Conservation (phyloP, 2,797 vertebrate genomes). For the Pristis pectinata region DNA sequence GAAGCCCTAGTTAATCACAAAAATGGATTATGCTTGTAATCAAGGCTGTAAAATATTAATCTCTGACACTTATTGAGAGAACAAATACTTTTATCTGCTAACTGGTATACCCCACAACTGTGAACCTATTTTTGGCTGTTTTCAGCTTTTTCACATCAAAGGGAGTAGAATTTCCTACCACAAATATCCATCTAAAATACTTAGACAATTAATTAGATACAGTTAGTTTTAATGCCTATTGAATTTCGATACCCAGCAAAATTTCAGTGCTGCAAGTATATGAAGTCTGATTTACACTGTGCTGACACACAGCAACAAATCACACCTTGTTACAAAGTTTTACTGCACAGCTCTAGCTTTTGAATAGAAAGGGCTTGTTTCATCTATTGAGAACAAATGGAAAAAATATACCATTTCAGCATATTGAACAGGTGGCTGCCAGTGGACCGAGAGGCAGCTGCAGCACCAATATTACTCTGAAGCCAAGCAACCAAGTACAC, state of each 20-base stretch:
- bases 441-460: not conserved
- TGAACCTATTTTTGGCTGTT: constrained; percentile 52
- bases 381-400: not conserved
- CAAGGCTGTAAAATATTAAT: constrained; percentile 69
- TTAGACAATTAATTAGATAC: constrained; percentile 78
- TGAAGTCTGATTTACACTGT: constrained; percentile 44
- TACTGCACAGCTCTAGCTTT: not conserved
- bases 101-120: constrained; percentile 53
- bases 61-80: constrained; percentile 62
- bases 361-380: not conserved
- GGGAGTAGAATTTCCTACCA: constrained; percentile 59
- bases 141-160: constrained; percentile 73
- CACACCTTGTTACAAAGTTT: constrained; percentile 41
- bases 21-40: constrained; percentile 73
- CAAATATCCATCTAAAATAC: constrained; percentile 64
- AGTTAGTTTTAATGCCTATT: constrained; percentile 72
- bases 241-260: constrained; percentile 65
- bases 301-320: constrained; percentile 49
- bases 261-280: constrained; percentile 49
- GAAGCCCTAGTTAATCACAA: constrained; percentile 66
- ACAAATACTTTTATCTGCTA: constrained; percentile 57
- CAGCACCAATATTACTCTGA: not conserved
- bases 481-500: not conserved
- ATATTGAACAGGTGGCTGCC: not conserved
- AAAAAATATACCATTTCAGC: not conserved